Conservation (phyloP, 2,888 invertebrate genomes). For the Sussaba pulchella region DNA sequence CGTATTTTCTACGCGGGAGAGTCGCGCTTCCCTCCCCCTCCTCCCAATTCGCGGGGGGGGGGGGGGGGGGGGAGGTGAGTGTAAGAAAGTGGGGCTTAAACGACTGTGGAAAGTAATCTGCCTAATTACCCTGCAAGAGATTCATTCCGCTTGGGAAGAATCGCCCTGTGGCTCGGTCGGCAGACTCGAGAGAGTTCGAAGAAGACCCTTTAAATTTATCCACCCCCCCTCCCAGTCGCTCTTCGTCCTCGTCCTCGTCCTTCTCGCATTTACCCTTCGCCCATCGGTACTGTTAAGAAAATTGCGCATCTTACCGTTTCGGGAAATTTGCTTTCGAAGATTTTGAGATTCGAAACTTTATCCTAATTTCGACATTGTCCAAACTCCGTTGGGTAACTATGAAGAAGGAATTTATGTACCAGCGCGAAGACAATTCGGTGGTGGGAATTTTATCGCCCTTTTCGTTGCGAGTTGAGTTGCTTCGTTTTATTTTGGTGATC, state of each 20-base stretch:
- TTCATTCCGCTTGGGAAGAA: constrained; percentile 78
- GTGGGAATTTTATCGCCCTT: too few species aligned
- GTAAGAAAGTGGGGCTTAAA: constrained; percentile 80
- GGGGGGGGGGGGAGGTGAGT: constrained; percentile 67
- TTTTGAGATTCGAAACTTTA: background rate
- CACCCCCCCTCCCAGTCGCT: constrained; percentile 47
- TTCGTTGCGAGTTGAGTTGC: too few species aligned
- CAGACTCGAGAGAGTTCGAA: constrained; percentile 3
- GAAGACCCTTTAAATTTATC: constrained; percentile 34
- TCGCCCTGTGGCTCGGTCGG: constrained; percentile 40
- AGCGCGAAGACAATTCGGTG: too few species aligned
- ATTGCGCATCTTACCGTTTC: constrained; percentile 8
- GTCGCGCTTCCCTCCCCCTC: too few species aligned
- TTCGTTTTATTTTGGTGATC: too few species aligned
- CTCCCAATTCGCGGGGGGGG: too few species aligned
- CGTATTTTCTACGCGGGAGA: too few species aligned
- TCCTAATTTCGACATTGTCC: background rate
- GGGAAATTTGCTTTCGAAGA: constrained; percentile 49
- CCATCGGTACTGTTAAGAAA: too few species aligned
- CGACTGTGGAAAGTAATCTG: constrained; percentile 83
- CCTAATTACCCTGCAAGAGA: constrained; percentile 84
- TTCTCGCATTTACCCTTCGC: background rate
- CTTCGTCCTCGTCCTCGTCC: constrained; percentile 11
- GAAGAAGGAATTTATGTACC: too few species aligned
- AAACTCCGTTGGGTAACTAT: background rate